Evolutionary conservation across 2,888 invertebrate species (phyloP), one percentile per base, ranked within the genome.

Genomic region (Smittia aterrima): DNA sequence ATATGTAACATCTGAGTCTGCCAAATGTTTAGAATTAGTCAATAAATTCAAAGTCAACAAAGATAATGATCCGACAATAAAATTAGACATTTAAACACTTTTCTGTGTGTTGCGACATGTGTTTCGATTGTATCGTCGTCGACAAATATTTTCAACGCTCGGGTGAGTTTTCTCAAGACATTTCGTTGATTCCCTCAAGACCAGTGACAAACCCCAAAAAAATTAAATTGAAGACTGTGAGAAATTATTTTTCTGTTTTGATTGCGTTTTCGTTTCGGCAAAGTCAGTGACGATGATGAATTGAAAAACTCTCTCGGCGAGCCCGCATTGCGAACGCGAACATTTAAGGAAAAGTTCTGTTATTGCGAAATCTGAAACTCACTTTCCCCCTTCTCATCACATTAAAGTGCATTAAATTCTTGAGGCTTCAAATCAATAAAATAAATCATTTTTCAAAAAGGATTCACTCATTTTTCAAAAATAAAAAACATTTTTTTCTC

Each of bases 121-220:
- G 67, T 67, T 67, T 18, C 58, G 22, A 20, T 58, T 58, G 20
- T 9, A 58, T 58, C 58, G 16, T 18, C 16, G 58, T 1, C 16
- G 11, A 6, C 11, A 47, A 47, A 47, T 47, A 13, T 66, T 20
- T 67, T 47, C 18, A 47, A 41, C 24, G 67, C 67, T 41, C 41
- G 41, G 41, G 22, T 67, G 67, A 40, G 24, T 67, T 41, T 67
- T 67, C 67, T 67, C 47, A 67, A 67, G 67, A 67, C 41, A 16
- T 41, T 67, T 16, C 11, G 40, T 67, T 58, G 58, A 58, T 40
- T 67, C 67, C 67, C 67, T 41, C 13, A 67, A 67, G 67, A 67
- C 58, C 16, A 7, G 16, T 47, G 47, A 47, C 47, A 47, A n/a
- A 47, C 47, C 47, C 47, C 11, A n/a, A 47, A 47, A 47, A 47